A percentile compares a stretch with the other conserved stretches of the same genome.
phyloP scores from a whole-genome alignment of 2,113 vertebrate species.

The Phalacrocorax carbo region DNA sequence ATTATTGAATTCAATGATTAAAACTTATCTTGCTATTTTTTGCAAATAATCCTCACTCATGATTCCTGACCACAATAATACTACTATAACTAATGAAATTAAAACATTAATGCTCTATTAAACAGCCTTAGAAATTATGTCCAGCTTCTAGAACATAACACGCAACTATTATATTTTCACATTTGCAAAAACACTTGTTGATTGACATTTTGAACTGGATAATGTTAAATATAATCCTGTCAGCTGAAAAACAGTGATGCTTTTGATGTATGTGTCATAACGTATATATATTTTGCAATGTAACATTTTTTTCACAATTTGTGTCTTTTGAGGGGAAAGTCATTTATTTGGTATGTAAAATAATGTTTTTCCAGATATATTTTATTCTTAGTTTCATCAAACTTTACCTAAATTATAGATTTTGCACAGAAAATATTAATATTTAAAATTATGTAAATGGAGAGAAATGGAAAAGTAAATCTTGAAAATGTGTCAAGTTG shows the following conservation, averaged over 20 bases:
- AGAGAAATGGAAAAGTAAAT: background rate
- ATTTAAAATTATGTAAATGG: background rate
- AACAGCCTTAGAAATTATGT: background rate
- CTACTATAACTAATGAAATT: background rate
- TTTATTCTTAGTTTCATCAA: background rate
- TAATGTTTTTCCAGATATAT: background rate
- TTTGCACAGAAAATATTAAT: background rate
- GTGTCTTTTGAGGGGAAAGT: background rate
- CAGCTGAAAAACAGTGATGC: constrained; percentile 4
- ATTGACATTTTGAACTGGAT: constrained; percentile 30
- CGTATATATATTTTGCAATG: background rate
- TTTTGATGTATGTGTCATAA: background rate
- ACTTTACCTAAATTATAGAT: background rate
- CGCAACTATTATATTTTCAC: constrained; percentile 12
- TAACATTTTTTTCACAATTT: constrained; percentile 2
- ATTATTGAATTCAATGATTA: background rate
- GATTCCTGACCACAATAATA: background rate
- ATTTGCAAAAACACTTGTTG: background rate
- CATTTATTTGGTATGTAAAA: constrained; percentile 17
- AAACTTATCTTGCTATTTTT: background rate
- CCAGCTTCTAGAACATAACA: background rate
- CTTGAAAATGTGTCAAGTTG: background rate
- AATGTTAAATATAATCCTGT: constrained; percentile 40
- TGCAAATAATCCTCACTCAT: background rate
- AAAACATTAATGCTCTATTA: constrained; percentile 35